These are phyloP conservation scores for Montipora cactus DNA, from an alignment of 64 coral and sea anemone genomes.

Conservation along the genomic window DNA sequence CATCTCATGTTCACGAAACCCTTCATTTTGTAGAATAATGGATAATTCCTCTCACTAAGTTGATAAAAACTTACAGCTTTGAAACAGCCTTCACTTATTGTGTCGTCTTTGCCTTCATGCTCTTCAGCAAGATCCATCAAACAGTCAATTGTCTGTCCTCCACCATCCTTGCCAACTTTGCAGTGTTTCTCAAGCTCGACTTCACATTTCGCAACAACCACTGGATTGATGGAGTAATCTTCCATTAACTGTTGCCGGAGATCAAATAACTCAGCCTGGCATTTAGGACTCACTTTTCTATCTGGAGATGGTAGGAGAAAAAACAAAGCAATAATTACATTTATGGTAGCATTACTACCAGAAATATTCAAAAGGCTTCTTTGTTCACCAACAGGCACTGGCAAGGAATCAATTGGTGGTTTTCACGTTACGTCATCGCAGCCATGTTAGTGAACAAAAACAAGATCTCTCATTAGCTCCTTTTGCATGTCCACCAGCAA, in stretches of 20 bases:
- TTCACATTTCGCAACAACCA: conserved; percentile 85
- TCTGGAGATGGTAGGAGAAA: conserved; percentile 8
- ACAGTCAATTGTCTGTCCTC: conserved; percentile 94
- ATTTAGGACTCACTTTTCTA: conserved; percentile 73
- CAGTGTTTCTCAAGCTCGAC: conserved; percentile 76
- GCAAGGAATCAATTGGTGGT: no score
- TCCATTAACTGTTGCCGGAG: conserved; percentile 86
- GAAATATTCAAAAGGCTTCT: no score
- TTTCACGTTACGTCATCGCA: no score
- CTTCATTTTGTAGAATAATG: no score
- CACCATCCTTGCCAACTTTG: conserved; percentile 36
- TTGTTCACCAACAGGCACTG: no score
- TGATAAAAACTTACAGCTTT: conserved; percentile 62
- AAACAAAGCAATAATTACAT: no score
- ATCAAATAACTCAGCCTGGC: conserved; percentile 88
- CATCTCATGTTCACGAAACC: no score
- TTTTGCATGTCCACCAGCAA: no score
- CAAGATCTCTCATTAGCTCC: no score
- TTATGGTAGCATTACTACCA: no score
- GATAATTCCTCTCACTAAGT: not conserved
- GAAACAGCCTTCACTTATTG: conserved; percentile 65
- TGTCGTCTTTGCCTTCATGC: not conserved
- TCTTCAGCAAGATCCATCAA: conserved; percentile 92
- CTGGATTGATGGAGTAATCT: conserved; percentile 93
- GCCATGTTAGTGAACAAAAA: no score